Percentiles rank a stretch among this genome's conserved stretches.
These are phyloP conservation scores for Catharus bicknelli DNA, from an alignment of 2,113 vertebrate species.

Conservation along the genomic window DNA sequence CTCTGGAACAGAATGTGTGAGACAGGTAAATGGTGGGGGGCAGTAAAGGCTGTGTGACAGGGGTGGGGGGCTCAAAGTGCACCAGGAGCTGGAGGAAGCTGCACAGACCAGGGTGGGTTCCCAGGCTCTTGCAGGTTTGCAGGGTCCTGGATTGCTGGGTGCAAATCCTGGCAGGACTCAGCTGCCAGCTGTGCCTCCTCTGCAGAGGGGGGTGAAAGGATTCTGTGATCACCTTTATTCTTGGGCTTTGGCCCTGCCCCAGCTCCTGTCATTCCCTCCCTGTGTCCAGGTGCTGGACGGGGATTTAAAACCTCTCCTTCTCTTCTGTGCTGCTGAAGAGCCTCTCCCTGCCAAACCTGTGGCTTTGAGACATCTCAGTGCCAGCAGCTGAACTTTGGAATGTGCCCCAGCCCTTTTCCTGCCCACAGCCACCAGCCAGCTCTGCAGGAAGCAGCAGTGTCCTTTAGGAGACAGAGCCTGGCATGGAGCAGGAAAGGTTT, in stretches of 20 bases:
- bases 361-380: neutral
- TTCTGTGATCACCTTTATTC: rapidly evolving
- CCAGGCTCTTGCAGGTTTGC: neutral
- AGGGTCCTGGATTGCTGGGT: rapidly evolving
- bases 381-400: rapidly evolving
- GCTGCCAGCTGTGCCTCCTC: neutral
- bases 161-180: neutral
- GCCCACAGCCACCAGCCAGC: rapidly evolving
- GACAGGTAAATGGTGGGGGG: rapidly evolving
- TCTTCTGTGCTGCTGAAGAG: neutral
- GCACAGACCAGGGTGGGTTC: rapidly evolving
- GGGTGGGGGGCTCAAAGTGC: no score
- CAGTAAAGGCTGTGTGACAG: rapidly evolving
- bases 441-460: neutral
- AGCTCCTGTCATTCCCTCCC: no score
- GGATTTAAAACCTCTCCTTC: neutral
- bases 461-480: neutral
- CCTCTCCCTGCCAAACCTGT: neutral
- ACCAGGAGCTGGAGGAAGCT: neutral
- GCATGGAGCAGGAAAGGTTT: rapidly evolving
- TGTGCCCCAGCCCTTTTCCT: rapidly evolving
- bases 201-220: neutral
- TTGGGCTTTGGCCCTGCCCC: neutral
- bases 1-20: rapidly evolving
- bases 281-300: neutral